Conservation (phyloP, 1,140 invertebrate genomes). For the Notospermus geniculatus region DNA sequence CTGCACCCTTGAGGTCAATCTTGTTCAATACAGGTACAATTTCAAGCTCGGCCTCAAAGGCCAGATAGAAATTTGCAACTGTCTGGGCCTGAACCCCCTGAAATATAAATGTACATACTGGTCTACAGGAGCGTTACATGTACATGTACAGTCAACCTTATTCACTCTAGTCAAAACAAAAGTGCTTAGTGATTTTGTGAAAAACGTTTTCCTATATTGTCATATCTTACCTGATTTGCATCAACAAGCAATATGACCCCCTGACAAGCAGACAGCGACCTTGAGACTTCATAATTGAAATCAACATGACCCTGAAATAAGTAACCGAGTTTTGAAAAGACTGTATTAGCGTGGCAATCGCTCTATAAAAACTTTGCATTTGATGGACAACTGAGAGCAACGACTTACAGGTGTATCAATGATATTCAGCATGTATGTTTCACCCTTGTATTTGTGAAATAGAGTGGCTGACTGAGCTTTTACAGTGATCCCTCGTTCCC, state of each 20-base stretch:
- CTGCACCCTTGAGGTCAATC: slow-evolving; percentile 88
- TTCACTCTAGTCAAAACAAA: no score
- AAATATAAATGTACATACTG: slow-evolving; percentile 39
- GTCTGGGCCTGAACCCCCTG: slow-evolving; percentile 94
- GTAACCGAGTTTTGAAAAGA: no score
- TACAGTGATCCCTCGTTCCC: slow-evolving; percentile 92
- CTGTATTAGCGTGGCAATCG: no score
- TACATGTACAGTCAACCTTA: no score
- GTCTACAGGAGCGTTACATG: no score
- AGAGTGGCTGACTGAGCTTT: slow-evolving; percentile 96
- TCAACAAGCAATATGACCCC: slow-evolving; percentile 93
- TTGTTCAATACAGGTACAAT: slow-evolving; percentile 96
- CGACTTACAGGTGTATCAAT: slow-evolving; percentile 92
- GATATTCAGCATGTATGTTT: slow-evolving; percentile 85
- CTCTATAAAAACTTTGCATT: no score
- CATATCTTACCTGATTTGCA: slow-evolving; percentile 76
- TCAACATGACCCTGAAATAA: slow-evolving; percentile 84
- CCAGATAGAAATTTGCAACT: slow-evolving; percentile 93
- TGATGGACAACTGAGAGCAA: no score
- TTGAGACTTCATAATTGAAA: slow-evolving; percentile 90
- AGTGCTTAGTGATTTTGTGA: no score
- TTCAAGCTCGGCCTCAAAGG: slow-evolving; percentile 74
- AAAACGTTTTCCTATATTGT: no score
- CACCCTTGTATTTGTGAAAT: slow-evolving; percentile 64
- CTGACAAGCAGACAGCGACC: slow-evolving; percentile 87